These are phyloP conservation scores for Alexandromys fortis DNA, from an alignment of 2,113 vertebrate species.

Conservation along the genomic window DNA sequence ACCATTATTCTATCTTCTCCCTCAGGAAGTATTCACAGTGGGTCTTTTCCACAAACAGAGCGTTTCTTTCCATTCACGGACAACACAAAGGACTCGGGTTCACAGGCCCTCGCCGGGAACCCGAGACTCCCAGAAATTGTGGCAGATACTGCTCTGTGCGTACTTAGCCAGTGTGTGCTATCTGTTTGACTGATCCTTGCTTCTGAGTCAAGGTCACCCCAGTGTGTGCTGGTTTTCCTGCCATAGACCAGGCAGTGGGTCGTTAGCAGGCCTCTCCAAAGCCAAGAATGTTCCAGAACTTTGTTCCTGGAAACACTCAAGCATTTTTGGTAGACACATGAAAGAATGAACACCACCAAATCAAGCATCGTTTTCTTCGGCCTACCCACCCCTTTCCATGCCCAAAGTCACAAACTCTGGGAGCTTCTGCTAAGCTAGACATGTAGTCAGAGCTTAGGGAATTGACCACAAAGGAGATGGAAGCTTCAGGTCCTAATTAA, in stretches of 20 bases:
- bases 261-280: not conserved
- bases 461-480: not conserved
- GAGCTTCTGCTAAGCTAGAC: slow-evolving; percentile 6
- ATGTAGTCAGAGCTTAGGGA: slow-evolving; percentile 31
- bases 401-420: not conserved
- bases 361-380: not conserved
- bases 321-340: not conserved
- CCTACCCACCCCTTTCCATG: not conserved
- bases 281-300: not conserved
- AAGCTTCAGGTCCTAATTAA: slow-evolving; percentile 59
- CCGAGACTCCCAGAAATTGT: not conserved
- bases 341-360: not conserved
- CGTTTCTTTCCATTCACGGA: not conserved
- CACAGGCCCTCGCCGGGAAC: not conserved
- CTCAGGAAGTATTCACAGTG: not conserved
- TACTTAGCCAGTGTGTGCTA: not conserved
- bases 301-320: too few relatives aligned
- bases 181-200: not conserved
- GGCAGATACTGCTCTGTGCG: not conserved
- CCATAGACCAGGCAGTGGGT: not conserved
- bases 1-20: not conserved
- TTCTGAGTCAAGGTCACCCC: not conserved
- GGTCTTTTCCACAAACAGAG: not conserved
- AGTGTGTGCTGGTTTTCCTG: not conserved
- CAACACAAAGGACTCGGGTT: not conserved